phyloP scores from a whole-genome alignment of 2,797 vertebrate genomes.

The Ctenopoma multispine region DNA sequence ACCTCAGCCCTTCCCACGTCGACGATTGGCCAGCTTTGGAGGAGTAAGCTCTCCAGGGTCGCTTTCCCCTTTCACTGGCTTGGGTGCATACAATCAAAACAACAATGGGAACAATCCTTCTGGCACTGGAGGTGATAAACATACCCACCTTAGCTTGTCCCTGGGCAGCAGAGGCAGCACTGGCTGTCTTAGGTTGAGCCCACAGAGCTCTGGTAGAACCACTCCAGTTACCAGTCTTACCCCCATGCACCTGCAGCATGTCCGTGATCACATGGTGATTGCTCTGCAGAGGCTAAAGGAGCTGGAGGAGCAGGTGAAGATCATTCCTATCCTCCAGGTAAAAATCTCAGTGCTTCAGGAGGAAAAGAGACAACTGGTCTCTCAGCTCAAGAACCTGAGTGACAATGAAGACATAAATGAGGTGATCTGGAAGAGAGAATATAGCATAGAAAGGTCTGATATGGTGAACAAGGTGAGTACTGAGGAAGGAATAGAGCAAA shows the following conservation, averaged over 20 bases:
- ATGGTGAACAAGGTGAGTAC: constrained; percentile 52
- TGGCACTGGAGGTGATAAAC: constrained; percentile 69
- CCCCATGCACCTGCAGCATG: constrained; percentile 91
- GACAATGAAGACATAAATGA: constrained; percentile 63
- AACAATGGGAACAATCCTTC: constrained; percentile 88
- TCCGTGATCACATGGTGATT: constrained; percentile 97
- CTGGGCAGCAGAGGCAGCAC: constrained; percentile 84
- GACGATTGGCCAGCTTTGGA: constrained; percentile 94
- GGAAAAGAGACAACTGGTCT: constrained; percentile 91
- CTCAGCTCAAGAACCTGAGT: constrained; percentile 87
- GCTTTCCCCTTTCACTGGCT: constrained; percentile 88
- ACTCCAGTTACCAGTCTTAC: constrained; percentile 89
- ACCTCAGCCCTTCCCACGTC: constrained; percentile 83
- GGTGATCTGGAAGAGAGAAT: constrained; percentile 83
- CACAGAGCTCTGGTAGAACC: constrained; percentile 90
- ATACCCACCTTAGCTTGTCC: constrained; percentile 81
- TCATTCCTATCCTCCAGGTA: constrained; percentile 95
- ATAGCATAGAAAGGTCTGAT: constrained; percentile 81
- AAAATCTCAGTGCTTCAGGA: constrained; percentile 96
- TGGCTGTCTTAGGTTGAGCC: constrained; percentile 89
- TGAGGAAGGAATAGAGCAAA: constrained; percentile 76
- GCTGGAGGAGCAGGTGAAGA: constrained; percentile 95
- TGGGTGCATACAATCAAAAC: constrained; percentile 83
- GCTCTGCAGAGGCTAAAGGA: constrained; percentile 95
- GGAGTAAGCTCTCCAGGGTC: constrained; percentile 91